Evolutionary conservation across 2,113 vertebrate genomes (phyloP).

Genomic region (Neopipo cinnamomea): DNA sequence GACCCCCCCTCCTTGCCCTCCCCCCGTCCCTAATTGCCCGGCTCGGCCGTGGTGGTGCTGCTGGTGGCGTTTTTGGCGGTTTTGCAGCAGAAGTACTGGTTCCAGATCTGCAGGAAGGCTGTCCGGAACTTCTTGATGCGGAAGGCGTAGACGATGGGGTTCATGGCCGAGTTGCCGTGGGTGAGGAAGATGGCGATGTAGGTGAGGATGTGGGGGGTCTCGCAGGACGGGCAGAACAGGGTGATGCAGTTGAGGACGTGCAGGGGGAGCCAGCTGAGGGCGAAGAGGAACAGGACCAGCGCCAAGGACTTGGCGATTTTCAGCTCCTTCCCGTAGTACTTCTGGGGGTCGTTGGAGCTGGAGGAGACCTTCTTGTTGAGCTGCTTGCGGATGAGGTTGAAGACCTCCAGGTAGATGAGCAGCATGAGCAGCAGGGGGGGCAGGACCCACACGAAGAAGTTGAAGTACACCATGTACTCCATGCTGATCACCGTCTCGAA

Average conservation of each 20-base stretch:
- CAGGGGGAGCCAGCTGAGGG: constrained; percentile 92
- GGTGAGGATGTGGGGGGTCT: constrained; percentile 71
- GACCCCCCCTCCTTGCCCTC: background rate
- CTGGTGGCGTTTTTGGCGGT: background rate
- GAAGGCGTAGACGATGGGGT: constrained; percentile 94
- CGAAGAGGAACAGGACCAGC: constrained; percentile 91
- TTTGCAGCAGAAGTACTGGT: constrained; percentile 88
- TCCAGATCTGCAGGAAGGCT: constrained; percentile 92
- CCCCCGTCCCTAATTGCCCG: background rate
- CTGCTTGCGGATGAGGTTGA: constrained; percentile 95
- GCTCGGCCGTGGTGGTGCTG: background rate
- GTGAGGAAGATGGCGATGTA: constrained; percentile 91
- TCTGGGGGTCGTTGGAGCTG: constrained; percentile 84
- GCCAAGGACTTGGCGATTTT: constrained; percentile 94
- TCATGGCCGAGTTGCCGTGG: constrained; percentile 94
- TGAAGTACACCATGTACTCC: constrained; percentile 99
- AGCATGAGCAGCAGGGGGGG: constrained; percentile 91
- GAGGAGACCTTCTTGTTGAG: constrained; percentile 89
- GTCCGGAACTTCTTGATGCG: constrained; percentile 92
- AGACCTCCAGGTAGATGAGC: constrained; percentile 92
- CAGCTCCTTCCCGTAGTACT: constrained; percentile 93
- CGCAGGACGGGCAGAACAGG: constrained; percentile 81
- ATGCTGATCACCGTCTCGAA: constrained; percentile 97
- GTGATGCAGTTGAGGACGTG: constrained; percentile 93
- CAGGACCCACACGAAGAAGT: constrained; percentile 95